These are phyloP conservation scores for Naja naja DNA, from an alignment of 2,113 vertebrate species.

Conservation along the genomic window DNA sequence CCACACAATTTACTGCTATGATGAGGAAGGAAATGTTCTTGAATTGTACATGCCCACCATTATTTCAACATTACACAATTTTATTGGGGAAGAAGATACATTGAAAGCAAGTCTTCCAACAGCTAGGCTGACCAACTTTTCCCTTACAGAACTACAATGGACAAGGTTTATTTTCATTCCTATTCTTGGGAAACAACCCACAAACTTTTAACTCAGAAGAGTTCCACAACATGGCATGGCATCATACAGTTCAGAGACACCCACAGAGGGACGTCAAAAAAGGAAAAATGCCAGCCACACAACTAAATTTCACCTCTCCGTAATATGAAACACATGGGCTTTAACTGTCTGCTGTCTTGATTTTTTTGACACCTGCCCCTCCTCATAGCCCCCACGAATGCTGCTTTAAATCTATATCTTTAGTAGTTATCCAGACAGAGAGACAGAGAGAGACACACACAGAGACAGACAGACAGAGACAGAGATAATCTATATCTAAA, in stretches of 20 bases:
- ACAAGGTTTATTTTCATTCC: not conserved
- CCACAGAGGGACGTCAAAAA: not conserved
- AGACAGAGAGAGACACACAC: fast-evolving
- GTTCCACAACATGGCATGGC: not conserved
- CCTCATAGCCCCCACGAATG: not conserved
- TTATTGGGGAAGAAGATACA: not conserved
- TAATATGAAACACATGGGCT: not conserved
- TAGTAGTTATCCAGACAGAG: not conserved
- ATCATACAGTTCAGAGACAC: not conserved
- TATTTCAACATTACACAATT: not conserved
- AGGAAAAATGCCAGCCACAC: not conserved
- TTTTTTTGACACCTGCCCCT: not conserved
- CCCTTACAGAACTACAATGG: not conserved
- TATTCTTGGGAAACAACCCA: not conserved
- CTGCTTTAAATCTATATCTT: not conserved
- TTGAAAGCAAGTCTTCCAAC: not conserved
- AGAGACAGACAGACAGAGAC: not conserved
- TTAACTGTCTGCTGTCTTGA: not conserved
- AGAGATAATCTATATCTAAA: not conserved
- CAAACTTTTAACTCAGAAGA: not conserved
- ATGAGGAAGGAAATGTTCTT: not conserved
- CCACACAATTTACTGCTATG: not conserved
- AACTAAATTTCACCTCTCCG: not conserved
- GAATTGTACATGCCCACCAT: not conserved
- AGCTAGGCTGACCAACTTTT: not conserved